Evolutionary conservation across 1,140 invertebrate species (phyloP), one percentile per base, ranked within the genome.

Genomic region (Sminthurinus signatus): DNA sequence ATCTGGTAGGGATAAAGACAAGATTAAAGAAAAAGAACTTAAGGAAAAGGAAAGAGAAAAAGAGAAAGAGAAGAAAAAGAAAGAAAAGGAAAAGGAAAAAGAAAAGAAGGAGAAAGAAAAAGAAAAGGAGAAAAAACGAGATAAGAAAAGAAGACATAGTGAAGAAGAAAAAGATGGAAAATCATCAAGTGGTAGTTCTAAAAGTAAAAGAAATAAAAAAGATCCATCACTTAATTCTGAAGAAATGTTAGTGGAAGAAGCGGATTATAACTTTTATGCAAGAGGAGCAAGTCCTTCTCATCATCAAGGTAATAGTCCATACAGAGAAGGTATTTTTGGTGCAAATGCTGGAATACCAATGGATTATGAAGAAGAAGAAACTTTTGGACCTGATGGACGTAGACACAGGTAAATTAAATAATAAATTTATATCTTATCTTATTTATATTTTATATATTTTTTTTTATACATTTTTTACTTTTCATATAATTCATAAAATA

Each of bases 181-280:
- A 32, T 58, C 42, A 17, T 60, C 23, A 28, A 51, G 1, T 48
- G 60, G 43, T 28, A 59, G 44, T 21, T 43, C 44, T 32, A 69
- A 73, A 19, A 70, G 23, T 61, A 79, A 74, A 54, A 77, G 76
- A 2, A 81, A 79, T 65, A 80, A 82, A 29, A 80, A 81, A 55
- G 83, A 85, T 66, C 17, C 28, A 5, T n/a, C n/a, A n/a, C n/a
- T n/a, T n/a, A n/a, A n/a, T n/a, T n/a, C n/a, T 36, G 32, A 36
- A 8, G 32, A 36, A 5, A 36, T 36, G 15, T 15, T 36, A 8
- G 81, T 86, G 54, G 85, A 87, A 74, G 87, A 90, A 72, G 85
- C 84, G 70, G 87, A 89, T 74, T 85, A 88, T 83, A n/a, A n/a
- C n/a, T 77, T 89, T 72, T 88, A 86, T 75, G 81, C 89, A 5